Evolutionary conservation across 2,888 invertebrate species (phyloP), one percentile per base, ranked within the genome.

Genomic region (Drosophila nr. perissopoda): DNA sequence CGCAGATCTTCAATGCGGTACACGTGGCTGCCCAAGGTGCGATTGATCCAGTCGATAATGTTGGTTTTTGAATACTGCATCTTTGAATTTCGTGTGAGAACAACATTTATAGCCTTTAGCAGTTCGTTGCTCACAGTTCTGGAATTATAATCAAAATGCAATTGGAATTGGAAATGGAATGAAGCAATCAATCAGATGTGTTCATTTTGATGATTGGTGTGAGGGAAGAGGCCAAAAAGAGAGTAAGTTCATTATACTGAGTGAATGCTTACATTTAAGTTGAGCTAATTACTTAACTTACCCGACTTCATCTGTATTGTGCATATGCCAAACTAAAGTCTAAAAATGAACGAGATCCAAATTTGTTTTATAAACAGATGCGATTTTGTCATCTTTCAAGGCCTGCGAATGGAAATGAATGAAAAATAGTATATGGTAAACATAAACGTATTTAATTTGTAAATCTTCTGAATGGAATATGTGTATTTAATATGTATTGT

Each of bases 1-100:
- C 63, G 54, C 7, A 77, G 4, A 0, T 77, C 62, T n/a, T 76
- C 69, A 11, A 77, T 48, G 6, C 18, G 42, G 0, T 0, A 0
- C 1, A 76, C 4, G 0, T 45, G 29, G 1, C 1, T 13, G 0
- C 18, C 1, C 6, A 76, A 18, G 0, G 11, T 38, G 0, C 0
- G 0, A 4, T 64, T 73, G 0, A 67, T 5, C 73, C 77, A 77
- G 0, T 0, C 0, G 0, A 76, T 0, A 0, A 76, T 38, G 4
- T 63, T 40, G 0, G 16, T 0, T 2, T 62, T 62, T 0, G 76
- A 77, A 36, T 16, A 52, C 2, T 56, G 49, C 13, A 10, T 25
- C 4, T 3, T 36, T 0, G 58, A 45, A 11, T 21, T 51, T 0
- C 49, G n/a, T 0, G 52, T 71, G 2, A 21, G 4, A 0, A 63